Base-by-base conservation (phyloP, 2,888 invertebrate genomes). In the Psococerastis gibbosa region DNA sequence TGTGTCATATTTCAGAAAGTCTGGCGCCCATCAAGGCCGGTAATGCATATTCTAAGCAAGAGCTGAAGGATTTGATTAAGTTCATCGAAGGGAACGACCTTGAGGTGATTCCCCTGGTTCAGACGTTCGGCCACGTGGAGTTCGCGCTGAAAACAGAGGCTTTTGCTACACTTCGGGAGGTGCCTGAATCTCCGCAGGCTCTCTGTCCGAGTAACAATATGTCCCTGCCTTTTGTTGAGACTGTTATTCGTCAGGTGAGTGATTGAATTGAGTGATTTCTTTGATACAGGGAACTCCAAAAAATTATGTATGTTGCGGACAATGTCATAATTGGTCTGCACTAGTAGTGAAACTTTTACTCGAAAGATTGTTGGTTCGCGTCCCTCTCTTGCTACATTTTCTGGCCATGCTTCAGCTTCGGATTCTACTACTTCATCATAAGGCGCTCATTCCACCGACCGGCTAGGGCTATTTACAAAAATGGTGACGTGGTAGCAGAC, bases 61-160 rank as follows among this genome's bases (percentile, higher is more conserved):
- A 73, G 47, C 62, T 73, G 43, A 57, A 58, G 47, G 64, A 66
- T 46, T 61, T 71, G 35, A 52, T 64, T 22, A 64, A 68, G 50
- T 54, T 65, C 1, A 71, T 73, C 6, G 62, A 68, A 46, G 61
- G 60, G 43, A 66, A 73, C 46, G 66, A 70, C 4, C 60, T 84
- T 42, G 71, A 73, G 50, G 69, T 81, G 1, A 78, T 83, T 53
- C 82, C 82, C 1, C 60, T 83, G 43, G 68, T 81, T 15, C 81
- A 81, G 58, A 78, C 80, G 0, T 81, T 81, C 57, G 82, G 80
- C 0, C 81, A 81, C 57, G 62, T 80, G 53, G 82, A 81, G 55
- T 80, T 75, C 55, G 73, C 73, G 1, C 59, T 81, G 32, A 82
- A 82, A 57, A 64, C 73, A 43, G 56, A 64, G n/a, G 67, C 69